Conservation (phyloP, 2,888 invertebrate genomes). For the Pyrrhopygopsis socrates region DNA sequence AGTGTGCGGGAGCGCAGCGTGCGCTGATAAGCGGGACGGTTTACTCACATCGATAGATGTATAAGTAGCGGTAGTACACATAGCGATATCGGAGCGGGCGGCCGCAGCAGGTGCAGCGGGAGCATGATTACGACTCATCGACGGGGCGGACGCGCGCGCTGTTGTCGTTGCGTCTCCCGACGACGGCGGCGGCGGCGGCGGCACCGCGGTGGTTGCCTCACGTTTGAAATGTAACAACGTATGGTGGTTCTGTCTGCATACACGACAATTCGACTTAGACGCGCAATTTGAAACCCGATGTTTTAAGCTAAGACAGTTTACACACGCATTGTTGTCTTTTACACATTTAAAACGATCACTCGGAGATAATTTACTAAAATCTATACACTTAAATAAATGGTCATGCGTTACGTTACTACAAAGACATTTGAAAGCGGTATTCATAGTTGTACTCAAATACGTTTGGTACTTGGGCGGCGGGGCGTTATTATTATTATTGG, state of each 20-base stretch:
- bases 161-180: neutral
- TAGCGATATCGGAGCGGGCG: constrained; percentile 5
- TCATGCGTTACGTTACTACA: constrained; percentile 35
- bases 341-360: constrained; percentile 37
- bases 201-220: neutral
- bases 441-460: constrained; percentile 31
- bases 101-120: neutral
- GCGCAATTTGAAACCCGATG: constrained; percentile 30
- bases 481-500: neutral
- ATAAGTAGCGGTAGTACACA: constrained; percentile 7
- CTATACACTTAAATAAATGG: constrained; percentile 47
- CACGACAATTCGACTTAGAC: constrained; percentile 1
- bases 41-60: neutral
- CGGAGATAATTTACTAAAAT: constrained; percentile 40
- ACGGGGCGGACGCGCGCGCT: neutral
- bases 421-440: constrained; percentile 2
- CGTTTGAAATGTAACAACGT: constrained; percentile 16
- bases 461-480: constrained; percentile 31
- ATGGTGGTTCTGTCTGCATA: constrained; percentile 1
- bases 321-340: constrained; percentile 26
- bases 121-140: neutral
- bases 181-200: neutral
- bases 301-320: constrained; percentile 48
- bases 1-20: neutral
- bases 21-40: neutral